These are phyloP conservation scores for Bombus confusus DNA, from an alignment of 1,140 invertebrate species.

Conservation along the genomic window DNA sequence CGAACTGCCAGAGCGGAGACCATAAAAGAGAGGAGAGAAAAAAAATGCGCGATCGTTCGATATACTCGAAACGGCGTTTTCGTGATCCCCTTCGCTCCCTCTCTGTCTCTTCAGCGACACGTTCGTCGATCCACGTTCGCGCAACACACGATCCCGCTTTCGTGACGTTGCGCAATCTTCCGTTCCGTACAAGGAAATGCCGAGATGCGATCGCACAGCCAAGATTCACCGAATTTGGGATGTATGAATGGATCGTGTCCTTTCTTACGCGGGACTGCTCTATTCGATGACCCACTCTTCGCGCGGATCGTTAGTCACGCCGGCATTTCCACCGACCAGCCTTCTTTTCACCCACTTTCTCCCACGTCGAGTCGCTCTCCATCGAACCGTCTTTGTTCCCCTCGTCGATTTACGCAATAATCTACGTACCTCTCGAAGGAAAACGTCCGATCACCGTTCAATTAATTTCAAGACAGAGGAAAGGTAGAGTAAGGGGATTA, in stretches of 20 bases:
- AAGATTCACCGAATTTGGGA: conserved; percentile 59
- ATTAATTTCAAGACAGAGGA: not conserved
- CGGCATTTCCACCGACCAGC: not conserved
- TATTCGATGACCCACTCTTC: conserved; percentile 22
- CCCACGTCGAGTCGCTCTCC: not conserved
- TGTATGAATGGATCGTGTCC: conserved; percentile 37
- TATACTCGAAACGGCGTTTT: conserved; percentile 40
- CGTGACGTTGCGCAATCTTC: conserved; percentile 43
- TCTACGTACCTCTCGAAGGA: not conserved
- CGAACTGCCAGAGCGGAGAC: not conserved
- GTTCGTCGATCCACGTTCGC: conserved; percentile 24
- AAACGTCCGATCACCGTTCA: not conserved
- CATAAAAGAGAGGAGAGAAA: conserved; percentile 33
- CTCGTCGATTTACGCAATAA: not conserved
- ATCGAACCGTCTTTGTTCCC: conserved; percentile 11
- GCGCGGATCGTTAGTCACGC: conserved; percentile 10
- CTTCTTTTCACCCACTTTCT: conserved; percentile 24
- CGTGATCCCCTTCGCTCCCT: conserved; percentile 19
- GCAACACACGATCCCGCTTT: conserved; percentile 37
- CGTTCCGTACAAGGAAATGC: conserved; percentile 52
- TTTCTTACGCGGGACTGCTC: conserved; percentile 4
- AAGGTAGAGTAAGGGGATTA: not conserved
- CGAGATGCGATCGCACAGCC: conserved; percentile 22
- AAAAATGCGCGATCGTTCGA: conserved; percentile 32
- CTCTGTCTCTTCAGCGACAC: conserved; percentile 18